A percentile compares a stretch with the other conserved stretches of the same genome.
phyloP scores from a whole-genome alignment of 2,888 invertebrate species.

The Melinaea menophilus region DNA sequence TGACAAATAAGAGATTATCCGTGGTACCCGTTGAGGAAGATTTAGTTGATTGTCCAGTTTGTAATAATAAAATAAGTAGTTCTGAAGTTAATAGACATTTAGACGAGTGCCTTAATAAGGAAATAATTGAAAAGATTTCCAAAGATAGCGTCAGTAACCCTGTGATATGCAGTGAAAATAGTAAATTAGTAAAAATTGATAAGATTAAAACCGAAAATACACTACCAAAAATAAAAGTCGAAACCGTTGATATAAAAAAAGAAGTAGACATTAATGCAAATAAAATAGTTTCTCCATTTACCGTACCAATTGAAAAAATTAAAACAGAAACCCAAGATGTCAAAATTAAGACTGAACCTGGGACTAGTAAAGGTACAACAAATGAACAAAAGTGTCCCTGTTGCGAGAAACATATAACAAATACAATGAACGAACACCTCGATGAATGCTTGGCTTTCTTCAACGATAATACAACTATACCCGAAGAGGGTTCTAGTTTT shows the following conservation, averaged over 20 bases:
- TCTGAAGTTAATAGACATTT: constrained; percentile 63
- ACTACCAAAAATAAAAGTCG: constrained; percentile 12
- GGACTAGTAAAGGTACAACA: constrained; percentile 35
- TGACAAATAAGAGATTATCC: constrained; percentile 44
- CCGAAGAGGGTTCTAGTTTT: constrained; percentile 47
- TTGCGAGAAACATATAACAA: constrained; percentile 53
- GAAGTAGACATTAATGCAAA: constrained; percentile 1
- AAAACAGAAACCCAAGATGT: constrained; percentile 30
- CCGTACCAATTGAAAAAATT: constrained; percentile 6
- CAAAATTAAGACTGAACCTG: constrained; percentile 39
- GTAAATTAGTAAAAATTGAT: constrained; percentile 2
- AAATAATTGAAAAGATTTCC: constrained; percentile 49
- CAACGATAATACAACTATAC: constrained; percentile 65
- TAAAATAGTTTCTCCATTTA: neutral
- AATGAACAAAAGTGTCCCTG: constrained; percentile 58
- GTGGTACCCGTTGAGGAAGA: constrained; percentile 38
- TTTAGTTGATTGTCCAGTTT: constrained; percentile 71
- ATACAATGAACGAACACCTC: constrained; percentile 63
- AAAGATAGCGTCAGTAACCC: constrained; percentile 28
- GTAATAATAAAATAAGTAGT: constrained; percentile 51
- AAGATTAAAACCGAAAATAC: constrained; percentile 7
- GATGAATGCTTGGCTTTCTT: constrained; percentile 72
- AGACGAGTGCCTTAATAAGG: constrained; percentile 69
- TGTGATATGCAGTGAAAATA: constrained; percentile 20
- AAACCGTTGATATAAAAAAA: constrained; percentile 12